phyloP scores from a whole-genome alignment of 2,113 vertebrate species.

The Sinocyclocheilus maitianheensis region DNA sequence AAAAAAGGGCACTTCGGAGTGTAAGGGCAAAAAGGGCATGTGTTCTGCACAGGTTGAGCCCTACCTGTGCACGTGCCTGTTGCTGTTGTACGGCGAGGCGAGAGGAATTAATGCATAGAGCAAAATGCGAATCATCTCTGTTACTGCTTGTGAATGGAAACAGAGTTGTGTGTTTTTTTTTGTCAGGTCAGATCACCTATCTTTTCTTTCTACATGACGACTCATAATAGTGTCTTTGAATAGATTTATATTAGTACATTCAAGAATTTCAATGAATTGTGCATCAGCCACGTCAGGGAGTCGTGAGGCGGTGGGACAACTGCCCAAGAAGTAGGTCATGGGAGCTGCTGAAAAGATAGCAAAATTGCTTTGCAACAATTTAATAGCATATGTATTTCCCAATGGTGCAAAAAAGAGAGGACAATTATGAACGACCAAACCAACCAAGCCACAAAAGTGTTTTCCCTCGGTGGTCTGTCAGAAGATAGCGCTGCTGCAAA shows the following conservation, averaged over 20 bases:
- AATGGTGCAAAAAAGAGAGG: neutral
- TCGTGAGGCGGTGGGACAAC: neutral
- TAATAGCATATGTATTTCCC: constrained; percentile 4
- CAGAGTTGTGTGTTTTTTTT: neutral
- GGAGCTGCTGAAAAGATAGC: neutral
- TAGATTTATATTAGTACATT: neutral
- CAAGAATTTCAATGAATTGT: neutral
- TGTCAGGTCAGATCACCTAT: neutral
- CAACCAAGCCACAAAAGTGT: neutral
- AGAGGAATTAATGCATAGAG: too few species aligned
- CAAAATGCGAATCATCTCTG: neutral
- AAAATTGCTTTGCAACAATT: constrained; percentile 1
- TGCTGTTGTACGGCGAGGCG: neutral
- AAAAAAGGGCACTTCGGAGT: too few species aligned
- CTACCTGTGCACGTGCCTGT: too few species aligned
- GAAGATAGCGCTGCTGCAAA: neutral
- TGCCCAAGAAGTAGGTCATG: neutral
- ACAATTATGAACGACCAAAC: neutral
- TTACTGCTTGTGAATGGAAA: neutral
- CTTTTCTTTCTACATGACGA: neutral
- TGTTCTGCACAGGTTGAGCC: too few species aligned
- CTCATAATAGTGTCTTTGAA: neutral
- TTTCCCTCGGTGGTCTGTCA: neutral
- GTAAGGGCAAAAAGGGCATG: too few species aligned
- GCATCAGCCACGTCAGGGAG: neutral